A percentile compares a stretch with the other conserved stretches of the same genome.
Conservation (phyloP, 2,888 invertebrate species). For the Chalcosyrphus nemorum region DNA sequence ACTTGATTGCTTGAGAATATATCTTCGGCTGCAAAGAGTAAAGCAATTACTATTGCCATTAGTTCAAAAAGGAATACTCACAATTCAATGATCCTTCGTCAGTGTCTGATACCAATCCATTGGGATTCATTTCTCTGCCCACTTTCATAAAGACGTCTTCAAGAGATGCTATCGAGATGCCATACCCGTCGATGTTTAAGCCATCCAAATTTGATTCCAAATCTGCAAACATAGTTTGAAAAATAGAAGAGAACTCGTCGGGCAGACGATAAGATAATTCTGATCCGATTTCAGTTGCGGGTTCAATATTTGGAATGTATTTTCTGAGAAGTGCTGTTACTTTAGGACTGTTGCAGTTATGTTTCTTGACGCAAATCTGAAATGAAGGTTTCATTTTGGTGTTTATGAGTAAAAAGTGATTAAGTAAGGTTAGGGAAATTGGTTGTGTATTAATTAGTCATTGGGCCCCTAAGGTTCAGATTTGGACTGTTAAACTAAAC, state of each 20-base stretch:
- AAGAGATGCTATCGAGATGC: conserved; percentile 92
- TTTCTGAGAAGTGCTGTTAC: conserved; percentile 85
- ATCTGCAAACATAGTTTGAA: conserved; percentile 87
- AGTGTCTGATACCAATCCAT: no score
- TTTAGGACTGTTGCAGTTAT: conserved; percentile 82
- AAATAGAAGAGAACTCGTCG: conserved; percentile 85
- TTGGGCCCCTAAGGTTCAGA: no score
- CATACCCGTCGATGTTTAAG: conserved; percentile 89
- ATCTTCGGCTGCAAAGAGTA: no score
- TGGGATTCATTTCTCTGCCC: conserved; percentile 83
- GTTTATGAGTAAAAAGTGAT: no score
- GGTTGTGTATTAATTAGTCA: no score
- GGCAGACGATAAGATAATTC: conserved; percentile 88
- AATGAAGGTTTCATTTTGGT: no score
- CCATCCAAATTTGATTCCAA: conserved; percentile 85
- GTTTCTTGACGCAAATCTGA: no score
- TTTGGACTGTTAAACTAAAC: no score
- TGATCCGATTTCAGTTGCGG: conserved; percentile 89
- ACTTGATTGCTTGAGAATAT: neutral
- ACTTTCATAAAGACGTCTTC: conserved; percentile 94
- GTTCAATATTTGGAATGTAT: conserved; percentile 86
- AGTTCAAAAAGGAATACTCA: no score
- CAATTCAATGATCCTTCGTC: no score
- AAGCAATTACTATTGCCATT: no score
- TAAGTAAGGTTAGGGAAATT: no score